Evolutionary conservation across 2,797 vertebrate species (phyloP).

Genomic region (Epinephelus malabaricus): DNA sequence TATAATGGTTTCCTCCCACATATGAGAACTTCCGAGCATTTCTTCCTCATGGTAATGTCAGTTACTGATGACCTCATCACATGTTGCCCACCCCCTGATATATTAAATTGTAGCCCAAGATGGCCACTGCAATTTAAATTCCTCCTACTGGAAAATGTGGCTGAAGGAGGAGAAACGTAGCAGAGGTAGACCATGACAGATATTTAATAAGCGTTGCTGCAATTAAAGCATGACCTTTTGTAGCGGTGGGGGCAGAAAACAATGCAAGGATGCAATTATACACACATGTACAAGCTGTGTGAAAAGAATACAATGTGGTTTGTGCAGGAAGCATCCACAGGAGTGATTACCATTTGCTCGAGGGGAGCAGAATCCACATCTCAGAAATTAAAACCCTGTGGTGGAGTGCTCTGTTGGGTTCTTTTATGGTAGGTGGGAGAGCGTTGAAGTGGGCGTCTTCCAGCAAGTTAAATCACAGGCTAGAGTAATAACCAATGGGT

Average conservation of each 20-base stretch:
- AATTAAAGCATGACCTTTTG: slow-evolving; percentile 27
- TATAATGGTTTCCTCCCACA: slow-evolving; percentile 1
- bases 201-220: slow-evolving; percentile 37
- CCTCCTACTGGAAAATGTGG: slow-evolving; percentile 5
- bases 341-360: slow-evolving; percentile 26
- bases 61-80: slow-evolving; percentile 1
- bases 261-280: slow-evolving; percentile 34
- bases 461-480: slow-evolving; percentile 60
- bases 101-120: not conserved
- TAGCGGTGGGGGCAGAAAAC: not conserved
- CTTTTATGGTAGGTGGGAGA: slow-evolving; percentile 36
- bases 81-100: not conserved
- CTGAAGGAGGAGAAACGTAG: slow-evolving; percentile 18
- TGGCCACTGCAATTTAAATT: slow-evolving; percentile 3
- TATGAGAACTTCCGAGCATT: not conserved
- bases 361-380: slow-evolving; percentile 26
- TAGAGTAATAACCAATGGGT: slow-evolving; percentile 54
- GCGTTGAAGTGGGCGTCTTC: slow-evolving; percentile 48
- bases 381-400: not conserved
- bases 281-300: not conserved
- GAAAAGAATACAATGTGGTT: slow-evolving; percentile 20
- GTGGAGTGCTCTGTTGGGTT: slow-evolving; percentile 11
- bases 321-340: slow-evolving; percentile 32
- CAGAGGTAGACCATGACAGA: slow-evolving; percentile 15
- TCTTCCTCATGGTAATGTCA: not conserved